Evolutionary conservation across 2,888 invertebrate species (phyloP), one percentile per base, ranked within the genome.

Genomic region (Bombyx huttoni): DNA sequence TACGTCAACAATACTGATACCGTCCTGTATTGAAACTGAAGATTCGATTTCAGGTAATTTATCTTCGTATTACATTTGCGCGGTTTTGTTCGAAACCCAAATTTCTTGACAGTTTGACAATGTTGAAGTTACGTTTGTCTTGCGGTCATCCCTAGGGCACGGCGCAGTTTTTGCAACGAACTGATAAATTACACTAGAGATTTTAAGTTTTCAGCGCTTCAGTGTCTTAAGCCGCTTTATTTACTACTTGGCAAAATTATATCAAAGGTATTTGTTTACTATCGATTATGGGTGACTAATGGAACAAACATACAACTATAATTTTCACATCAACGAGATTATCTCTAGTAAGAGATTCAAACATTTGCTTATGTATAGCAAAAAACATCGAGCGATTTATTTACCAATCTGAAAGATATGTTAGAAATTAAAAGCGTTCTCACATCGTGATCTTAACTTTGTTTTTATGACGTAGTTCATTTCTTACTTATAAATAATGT

Each of bases 401-500:
- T 24, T 24, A 24, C 24, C 24, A 24, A 5, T 3, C 24, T 24
- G 40, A 40, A 40, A 10, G 12, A 40, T 10, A 40, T 40, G 12
- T 12, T 40, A 10, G 7, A 40, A 10, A 40, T 40, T 40, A 8
- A 40, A 40, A 40, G 7, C 40, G 12, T 10, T 40, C 40, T 12
- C 40, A 40, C 40, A 40, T 7, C 12, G 40, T 12, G 40, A 40
- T 40, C 40, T 40, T 40, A 40, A 1, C 40, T 40, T 40, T 40
- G 9, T 40, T 10, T 1, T 40, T 40, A 6, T 40, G 3, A 65
- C 56, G 58, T 59, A 62, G 59, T 60, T 62, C 63, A 62, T 65
- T 67, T 73, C 59, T 54, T 54, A 51, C 56, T 55, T 52, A 62
- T 70, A 64, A 67, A 67, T 70, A 62, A 68, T 24, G 24, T 24